phyloP scores from a whole-genome alignment of 2,888 invertebrate genomes.

The Agrochola litura region DNA sequence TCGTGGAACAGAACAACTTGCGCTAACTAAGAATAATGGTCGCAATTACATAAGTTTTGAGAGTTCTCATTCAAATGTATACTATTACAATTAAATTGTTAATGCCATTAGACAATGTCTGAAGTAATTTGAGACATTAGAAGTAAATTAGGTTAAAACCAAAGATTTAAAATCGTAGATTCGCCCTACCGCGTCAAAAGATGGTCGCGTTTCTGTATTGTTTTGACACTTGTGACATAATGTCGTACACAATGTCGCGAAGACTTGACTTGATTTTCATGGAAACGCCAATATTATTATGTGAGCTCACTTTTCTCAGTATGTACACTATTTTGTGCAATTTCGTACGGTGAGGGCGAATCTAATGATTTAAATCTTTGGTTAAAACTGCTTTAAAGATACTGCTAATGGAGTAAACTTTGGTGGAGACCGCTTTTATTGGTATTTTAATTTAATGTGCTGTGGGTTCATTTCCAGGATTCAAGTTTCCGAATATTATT shows the following conservation, averaged over 20 bases:
- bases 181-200: background rate
- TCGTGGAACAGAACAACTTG: constrained; percentile 20
- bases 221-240: background rate
- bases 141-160: constrained; percentile 36
- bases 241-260: background rate
- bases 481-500: background rate
- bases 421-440: constrained; percentile 3
- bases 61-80: constrained; percentile 38
- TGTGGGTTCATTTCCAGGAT: constrained; percentile 16
- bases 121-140: constrained; percentile 33
- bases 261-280: background rate
- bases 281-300: background rate
- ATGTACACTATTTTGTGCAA: background rate
- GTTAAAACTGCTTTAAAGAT: constrained; percentile 17
- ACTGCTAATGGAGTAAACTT: constrained; percentile 8
- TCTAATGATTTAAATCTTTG: background rate
- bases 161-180: constrained; percentile 1
- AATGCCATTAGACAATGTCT: constrained; percentile 35
- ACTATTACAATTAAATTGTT: constrained; percentile 35
- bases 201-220: background rate
- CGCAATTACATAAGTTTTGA: constrained; percentile 44
- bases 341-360: background rate
- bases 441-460: background rate
- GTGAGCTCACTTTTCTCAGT: background rate
- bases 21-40: constrained; percentile 42